Base-by-base conservation (phyloP, 2,113 vertebrate species). In the Bubo bubo region DNA sequence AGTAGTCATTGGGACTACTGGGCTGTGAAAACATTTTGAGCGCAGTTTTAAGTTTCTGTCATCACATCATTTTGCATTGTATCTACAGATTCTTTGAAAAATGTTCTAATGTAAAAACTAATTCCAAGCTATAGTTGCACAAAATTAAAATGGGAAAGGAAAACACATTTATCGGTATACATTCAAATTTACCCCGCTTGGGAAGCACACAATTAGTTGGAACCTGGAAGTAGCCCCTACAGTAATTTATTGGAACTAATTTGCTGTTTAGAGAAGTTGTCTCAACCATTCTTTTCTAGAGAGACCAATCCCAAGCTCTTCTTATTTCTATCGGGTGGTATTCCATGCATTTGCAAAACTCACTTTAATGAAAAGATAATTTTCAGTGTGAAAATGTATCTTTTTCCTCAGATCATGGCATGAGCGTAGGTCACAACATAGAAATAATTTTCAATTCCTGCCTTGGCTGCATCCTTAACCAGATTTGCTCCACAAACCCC, bases 1-100 rank as follows among this genome's bases (percentile, higher is more conserved):
- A 99, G 88, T 99, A 99, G 87, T 99, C 98, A 32, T 98, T 93
- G 18, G 98, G 98, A 97, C 98, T 98, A 86, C 95, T 98, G 52
- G 98, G 98, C 99, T 99, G 96, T 94, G 95, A 96, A 97, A 84
- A 93, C 37, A 98, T 96, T 95, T 94, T 90, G 86, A 91, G 62
- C 20, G 27, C 7, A 64, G 66, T 95, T 94, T 92, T 95, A 89
- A 73, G 23, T 86, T 96, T 93, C 49, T 93, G 88, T 90, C 90
- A 47, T 79, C 58, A 45, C 34, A 81, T 55, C 34, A 62, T 35
- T 63, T 37, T 53, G 45, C 66, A 74, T 7, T 56, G 10, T 56
- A 52, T 43, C 45, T 92, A 85, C 18, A 87, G 49, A 56, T 21
- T 60, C 16, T 56, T 39, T 93, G 56, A 70, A 92, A 88, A 58